Evolutionary conservation across 2,888 invertebrate species (phyloP), one percentile per base, ranked within the genome.

Genomic region (Calliscelio sp.): DNA sequence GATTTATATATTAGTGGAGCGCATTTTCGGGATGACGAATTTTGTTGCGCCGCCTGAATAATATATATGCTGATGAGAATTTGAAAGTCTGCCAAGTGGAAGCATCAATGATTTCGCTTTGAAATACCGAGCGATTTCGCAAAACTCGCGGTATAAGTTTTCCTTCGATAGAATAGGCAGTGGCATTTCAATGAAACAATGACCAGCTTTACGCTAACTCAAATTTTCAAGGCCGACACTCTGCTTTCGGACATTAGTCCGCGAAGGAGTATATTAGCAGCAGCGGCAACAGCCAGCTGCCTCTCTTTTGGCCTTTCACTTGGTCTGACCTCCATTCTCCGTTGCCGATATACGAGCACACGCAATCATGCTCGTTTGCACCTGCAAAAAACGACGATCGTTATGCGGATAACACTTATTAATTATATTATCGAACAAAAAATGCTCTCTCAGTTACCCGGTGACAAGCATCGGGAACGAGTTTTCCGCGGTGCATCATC

Each of bases 251-350:
- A 49, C 46, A 61, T 74, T 44, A 57, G 49, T 66, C 22, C 71
- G 44, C 35, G 68, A 73, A 80, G 73, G 81, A 74, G 81, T n/a
- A n/a, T n/a, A n/a, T n/a, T n/a, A n/a, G n/a, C n/a, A n/a, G n/a
- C n/a, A n/a, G n/a, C n/a, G n/a, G n/a, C n/a, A n/a, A n/a, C n/a
- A n/a, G n/a, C n/a, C 61, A 51, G 66, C 61, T 70, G 81, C 44
- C 78, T 66, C 73, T 68, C 83, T 78, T 78, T 63, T 77, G 83
- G 78, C 83, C 83, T 83, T 83, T 83, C 83, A 83, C 83, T 83
- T 53, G 38, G 68, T 44, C 63, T 78, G 82, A 78, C 82, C 82
- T 83, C 82, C 82, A 83, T 83, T 83, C 73, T 8, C 61, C 44
- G 59, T 32, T 73, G 61, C 61, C 68, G 73, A 68, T 74, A 57